Evolutionary conservation across 2,113 vertebrate genomes (phyloP).

Genomic region (Pachyramphus minor): DNA sequence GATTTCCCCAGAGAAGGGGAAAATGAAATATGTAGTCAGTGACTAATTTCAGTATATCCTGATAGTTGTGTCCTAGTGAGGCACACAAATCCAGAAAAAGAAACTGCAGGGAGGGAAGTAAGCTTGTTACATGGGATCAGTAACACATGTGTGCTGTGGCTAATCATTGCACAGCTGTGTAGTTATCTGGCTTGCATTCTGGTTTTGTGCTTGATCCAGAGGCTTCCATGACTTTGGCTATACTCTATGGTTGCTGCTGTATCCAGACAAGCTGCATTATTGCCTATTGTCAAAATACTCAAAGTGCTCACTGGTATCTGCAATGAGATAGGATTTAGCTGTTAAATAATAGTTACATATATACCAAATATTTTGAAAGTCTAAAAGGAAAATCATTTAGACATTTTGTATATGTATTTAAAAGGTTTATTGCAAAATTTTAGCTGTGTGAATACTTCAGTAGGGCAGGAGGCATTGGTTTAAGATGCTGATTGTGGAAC

Average conservation of each 20-base stretch:
- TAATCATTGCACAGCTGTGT: neutral
- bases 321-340: neutral
- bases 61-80: neutral
- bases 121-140: neutral
- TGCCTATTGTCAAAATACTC: neutral
- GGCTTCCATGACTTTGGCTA: neutral
- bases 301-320: neutral
- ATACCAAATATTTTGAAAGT: neutral
- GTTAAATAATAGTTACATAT: neutral
- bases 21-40: neutral
- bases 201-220: neutral
- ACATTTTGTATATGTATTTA: neutral
- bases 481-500: neutral
- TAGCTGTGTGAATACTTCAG: neutral
- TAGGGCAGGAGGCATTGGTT: neutral
- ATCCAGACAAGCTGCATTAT: neutral
- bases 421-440: neutral
- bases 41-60: neutral
- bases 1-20: neutral
- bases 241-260: neutral
- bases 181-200: fast-evolving
- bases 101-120: neutral
- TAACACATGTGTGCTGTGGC: neutral
- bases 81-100: neutral
- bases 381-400: neutral